Evolutionary conservation across 2,888 invertebrate species (phyloP), one percentile per base, ranked within the genome.

Genomic region (Mythimna lalbum): DNA sequence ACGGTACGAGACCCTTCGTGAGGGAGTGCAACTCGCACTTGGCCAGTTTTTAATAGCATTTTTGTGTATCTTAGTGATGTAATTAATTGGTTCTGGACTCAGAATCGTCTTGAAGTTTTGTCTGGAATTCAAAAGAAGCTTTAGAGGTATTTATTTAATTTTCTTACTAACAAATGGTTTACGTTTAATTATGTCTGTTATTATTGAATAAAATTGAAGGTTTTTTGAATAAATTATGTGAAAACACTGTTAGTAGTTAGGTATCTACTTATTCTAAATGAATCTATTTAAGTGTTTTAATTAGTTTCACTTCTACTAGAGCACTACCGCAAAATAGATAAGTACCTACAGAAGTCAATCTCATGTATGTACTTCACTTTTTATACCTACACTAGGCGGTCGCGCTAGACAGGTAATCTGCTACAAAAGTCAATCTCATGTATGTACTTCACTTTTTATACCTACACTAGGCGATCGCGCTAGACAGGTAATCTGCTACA

Each of bases 261-360:
- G 36, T 27, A 27, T 27, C 27, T 36, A 36, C 36, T 36, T 33
- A 14, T 12, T 43, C 17, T 23, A 21, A 14, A n/a, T 19, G 14
- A 47, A 47, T 33, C 19, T 63, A 56, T 63, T 43, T 31, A 64
- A 49, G 31, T 33, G 19, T 56, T 73, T 43, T 52, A 74, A 72
- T 74, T 57, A 50, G 65, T 74, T 64, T 50, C 7, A 47, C 21
- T 65, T 52, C 14, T 50, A n/a, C 33, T 10, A 43, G 10, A 27
- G 14, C 19, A 73, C 43, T 33, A 19, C 50, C 19, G 4, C 27
- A 27, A 27, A 27, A 27, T 27, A 27, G 27, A 27, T 27, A 27
- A 4, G 27, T 27, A 27, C n/a, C n/a, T n/a, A n/a, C 27, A 27
- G 27, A 27, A 27, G 27, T 2, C 27, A 27, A 27, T 27, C 27